These are phyloP conservation scores for Pyrocephalus nanus DNA, from an alignment of 2,797 vertebrate genomes.

Conservation along the genomic window DNA sequence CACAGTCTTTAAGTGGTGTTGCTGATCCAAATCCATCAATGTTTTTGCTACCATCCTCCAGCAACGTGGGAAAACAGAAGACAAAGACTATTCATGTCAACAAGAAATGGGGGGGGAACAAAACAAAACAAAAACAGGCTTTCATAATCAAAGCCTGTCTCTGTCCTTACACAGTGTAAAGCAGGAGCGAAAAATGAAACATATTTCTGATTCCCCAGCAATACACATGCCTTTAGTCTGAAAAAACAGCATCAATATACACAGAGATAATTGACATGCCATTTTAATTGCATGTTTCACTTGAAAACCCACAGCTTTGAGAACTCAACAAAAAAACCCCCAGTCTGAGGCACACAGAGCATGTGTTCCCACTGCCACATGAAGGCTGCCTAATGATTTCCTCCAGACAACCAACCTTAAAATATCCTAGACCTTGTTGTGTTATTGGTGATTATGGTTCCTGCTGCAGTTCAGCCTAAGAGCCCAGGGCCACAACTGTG, in stretches of 20 bases:
- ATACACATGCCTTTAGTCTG: neutral
- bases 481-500: neutral
- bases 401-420: slow-evolving; percentile 25
- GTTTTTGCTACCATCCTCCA: slow-evolving; percentile 44
- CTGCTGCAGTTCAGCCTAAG: neutral
- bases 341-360: neutral
- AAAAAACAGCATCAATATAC: neutral
- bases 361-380: neutral
- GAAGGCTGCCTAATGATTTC: neutral
- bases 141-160: slow-evolving; percentile 25
- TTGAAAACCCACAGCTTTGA: neutral
- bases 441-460: neutral
- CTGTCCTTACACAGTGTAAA: neutral
- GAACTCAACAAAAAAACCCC: neutral
- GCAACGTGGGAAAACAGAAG: slow-evolving; percentile 50
- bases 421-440: slow-evolving; percentile 20
- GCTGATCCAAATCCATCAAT: slow-evolving; percentile 21
- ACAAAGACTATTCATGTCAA: slow-evolving; percentile 53
- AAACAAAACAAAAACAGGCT: neutral
- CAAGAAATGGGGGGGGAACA: neutral
- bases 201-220: neutral
- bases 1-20: neutral
- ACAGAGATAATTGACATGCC: neutral
- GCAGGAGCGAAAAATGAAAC: neutral
- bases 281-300: neutral